Evolutionary conservation across 1,140 invertebrate species (phyloP).

Genomic region (Diorhabda carinulata): DNA sequence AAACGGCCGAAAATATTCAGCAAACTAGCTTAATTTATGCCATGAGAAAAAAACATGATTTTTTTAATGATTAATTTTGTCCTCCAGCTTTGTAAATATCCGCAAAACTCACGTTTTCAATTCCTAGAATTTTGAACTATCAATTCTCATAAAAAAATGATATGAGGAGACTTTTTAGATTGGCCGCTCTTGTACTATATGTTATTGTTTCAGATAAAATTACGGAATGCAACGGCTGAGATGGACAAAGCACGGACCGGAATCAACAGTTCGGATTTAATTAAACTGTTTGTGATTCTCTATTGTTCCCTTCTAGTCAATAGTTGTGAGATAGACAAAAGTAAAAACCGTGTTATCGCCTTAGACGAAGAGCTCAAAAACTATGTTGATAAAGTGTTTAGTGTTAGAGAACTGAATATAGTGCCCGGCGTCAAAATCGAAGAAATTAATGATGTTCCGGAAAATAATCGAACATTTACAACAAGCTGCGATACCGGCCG

Average conservation of each 20-base stretch:
- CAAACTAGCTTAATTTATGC: no score
- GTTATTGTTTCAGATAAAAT: constrained; percentile 29
- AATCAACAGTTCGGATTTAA: constrained; percentile 22
- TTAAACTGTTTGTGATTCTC: constrained; percentile 31
- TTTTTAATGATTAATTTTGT: no score
- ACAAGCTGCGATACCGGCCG: constrained; percentile 25
- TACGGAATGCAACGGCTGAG: constrained; percentile 29
- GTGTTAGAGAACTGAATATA: constrained; percentile 47
- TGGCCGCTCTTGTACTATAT: neutral
- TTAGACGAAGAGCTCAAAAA: constrained; percentile 45
- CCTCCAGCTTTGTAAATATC: no score
- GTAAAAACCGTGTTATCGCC: constrained; percentile 27
- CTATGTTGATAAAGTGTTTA: constrained; percentile 46
- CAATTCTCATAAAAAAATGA: no score
- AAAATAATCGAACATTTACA: neutral
- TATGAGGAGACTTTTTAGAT: no score
- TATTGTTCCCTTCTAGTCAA: constrained; percentile 18
- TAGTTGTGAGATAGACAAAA: constrained; percentile 20
- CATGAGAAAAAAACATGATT: no score
- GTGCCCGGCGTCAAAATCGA: constrained; percentile 52
- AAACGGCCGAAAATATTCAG: no score
- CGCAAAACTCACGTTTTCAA: no score
- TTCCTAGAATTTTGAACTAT: no score
- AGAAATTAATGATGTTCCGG: constrained; percentile 7
- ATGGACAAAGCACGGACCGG: constrained; percentile 30